Conservation (phyloP, 2,113 vertebrate genomes). For the Urocynchramus pylzowi region DNA sequence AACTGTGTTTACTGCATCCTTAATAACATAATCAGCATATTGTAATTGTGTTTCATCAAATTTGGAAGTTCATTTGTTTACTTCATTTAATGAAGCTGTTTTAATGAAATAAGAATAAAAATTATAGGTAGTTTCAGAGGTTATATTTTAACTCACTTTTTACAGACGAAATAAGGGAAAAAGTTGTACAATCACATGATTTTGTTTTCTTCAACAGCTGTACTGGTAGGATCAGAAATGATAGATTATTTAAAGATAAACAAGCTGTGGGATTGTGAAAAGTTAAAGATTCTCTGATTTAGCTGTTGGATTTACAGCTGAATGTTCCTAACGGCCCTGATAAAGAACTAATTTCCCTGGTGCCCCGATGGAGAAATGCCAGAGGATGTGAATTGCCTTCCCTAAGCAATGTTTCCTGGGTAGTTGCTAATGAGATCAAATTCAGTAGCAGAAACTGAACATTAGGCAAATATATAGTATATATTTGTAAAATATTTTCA, state of each 20-base stretch:
- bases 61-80: background rate
- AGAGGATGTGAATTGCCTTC: background rate
- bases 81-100: background rate
- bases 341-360: background rate
- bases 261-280: background rate
- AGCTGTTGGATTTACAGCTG: background rate
- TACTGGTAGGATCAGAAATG: background rate
- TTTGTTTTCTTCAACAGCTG: background rate
- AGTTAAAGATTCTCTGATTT: background rate
- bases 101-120: background rate
- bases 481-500: background rate
- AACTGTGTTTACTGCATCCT: background rate
- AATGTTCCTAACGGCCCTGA: background rate
- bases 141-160: background rate
- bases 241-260: background rate
- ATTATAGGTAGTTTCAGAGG: background rate
- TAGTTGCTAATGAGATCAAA: background rate
- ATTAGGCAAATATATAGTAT: background rate
- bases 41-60: background rate
- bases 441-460: background rate
- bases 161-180: background rate
- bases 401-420: background rate
- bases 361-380: background rate
- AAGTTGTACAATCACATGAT: background rate
- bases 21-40: background rate